Conservation (phyloP, 2,888 invertebrate genomes). For the Xestobium rufovillosum region DNA sequence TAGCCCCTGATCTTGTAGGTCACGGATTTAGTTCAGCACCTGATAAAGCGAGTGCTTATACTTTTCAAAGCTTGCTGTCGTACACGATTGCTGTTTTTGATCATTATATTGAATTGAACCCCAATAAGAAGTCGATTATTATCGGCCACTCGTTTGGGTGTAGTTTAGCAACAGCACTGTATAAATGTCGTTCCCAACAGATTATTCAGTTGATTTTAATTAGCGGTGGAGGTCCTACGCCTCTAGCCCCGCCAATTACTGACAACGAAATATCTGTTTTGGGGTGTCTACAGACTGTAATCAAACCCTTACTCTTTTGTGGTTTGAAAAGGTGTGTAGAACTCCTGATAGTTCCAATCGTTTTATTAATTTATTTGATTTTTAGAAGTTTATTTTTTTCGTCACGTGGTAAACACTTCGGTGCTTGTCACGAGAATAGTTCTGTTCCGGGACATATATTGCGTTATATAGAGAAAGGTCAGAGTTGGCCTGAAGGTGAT, state of each 20-base stretch:
- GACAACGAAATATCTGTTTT: conserved; percentile 43
- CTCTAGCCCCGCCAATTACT: conserved; percentile 53
- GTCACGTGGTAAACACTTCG: conserved; percentile 50
- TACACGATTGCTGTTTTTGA: conserved; percentile 55
- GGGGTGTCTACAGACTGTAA: conserved; percentile 45
- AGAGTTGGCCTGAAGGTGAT: conserved; percentile 62
- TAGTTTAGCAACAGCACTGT: conserved; percentile 55
- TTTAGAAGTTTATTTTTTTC: conserved; percentile 48
- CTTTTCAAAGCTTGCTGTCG: conserved; percentile 51
- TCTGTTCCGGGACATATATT: conserved; percentile 46
- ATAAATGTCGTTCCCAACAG: conserved; percentile 48
- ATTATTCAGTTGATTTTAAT: conserved; percentile 56
- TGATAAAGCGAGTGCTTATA: conserved; percentile 47
- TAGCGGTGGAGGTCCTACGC: conserved; percentile 61
- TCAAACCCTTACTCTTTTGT: conserved; percentile 53
- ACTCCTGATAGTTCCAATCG: too few relatives aligned
- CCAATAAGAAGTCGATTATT: conserved; percentile 48
- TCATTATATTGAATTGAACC: conserved; percentile 48
- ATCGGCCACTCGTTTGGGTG: conserved; percentile 66
- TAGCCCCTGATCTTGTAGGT: conserved; percentile 60
- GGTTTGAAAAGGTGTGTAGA: conserved; percentile 50
- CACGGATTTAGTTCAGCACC: conserved; percentile 61
- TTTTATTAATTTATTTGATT: conserved; percentile 18
- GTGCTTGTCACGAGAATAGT: conserved; percentile 43
- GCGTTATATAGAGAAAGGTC: conserved; percentile 51